phyloP scores from a whole-genome alignment of 1,140 invertebrate genomes.

The Sipha flava region DNA sequence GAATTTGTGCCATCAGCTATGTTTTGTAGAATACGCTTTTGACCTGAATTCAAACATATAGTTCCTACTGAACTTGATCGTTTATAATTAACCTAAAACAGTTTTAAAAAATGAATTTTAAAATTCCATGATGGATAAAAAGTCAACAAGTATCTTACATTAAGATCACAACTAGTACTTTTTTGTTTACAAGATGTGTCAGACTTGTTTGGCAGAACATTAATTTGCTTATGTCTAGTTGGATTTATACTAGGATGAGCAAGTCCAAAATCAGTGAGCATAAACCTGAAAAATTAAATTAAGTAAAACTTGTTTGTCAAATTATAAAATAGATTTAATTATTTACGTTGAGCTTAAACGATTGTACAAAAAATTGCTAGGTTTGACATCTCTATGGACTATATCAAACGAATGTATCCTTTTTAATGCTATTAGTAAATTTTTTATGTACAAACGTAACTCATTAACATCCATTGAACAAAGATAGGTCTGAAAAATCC shows the following conservation, averaged over 20 bases:
- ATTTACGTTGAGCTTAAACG: constrained; percentile 60
- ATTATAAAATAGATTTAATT: background rate
- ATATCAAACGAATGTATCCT: constrained; percentile 77
- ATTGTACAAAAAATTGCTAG: constrained; percentile 85
- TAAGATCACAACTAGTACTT: background rate
- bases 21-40: constrained; percentile 25
- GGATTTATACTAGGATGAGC: constrained; percentile 50
- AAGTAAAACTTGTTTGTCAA: no score
- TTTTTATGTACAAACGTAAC: constrained; percentile 70
- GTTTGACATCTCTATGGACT: constrained; percentile 89
- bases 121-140: background rate
- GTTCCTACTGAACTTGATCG: background rate
- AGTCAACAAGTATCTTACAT: background rate
- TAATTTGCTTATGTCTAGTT: background rate
- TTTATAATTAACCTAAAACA: background rate
- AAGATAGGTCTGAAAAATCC: constrained; percentile 61
- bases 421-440: constrained; percentile 65
- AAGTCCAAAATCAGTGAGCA: constrained; percentile 83
- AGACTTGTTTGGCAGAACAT: background rate
- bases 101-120: background rate
- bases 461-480: constrained; percentile 61
- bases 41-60: background rate
- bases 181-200: background rate
- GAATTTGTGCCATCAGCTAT: constrained; percentile 14
- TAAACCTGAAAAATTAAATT: constrained; percentile 47